A percentile compares a stretch with the other conserved stretches of the same genome.
phyloP scores from a whole-genome alignment of 2,888 invertebrate species.

The Thera obeliscata region DNA sequence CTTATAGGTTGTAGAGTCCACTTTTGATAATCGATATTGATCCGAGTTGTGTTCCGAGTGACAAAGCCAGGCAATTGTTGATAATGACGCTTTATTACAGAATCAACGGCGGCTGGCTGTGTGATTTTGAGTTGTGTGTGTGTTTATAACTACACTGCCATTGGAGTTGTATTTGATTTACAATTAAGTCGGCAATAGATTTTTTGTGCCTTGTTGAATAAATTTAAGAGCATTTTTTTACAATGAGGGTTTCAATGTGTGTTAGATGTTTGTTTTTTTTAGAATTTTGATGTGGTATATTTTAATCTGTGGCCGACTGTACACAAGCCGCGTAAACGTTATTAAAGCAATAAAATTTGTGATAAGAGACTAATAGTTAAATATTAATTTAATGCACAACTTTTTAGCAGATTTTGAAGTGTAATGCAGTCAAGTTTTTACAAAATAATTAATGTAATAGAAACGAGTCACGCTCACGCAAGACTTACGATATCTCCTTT shows the following conservation, averaged over 20 bases:
- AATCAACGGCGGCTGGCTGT: constrained; percentile 71
- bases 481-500: background rate
- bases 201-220: constrained; percentile 35
- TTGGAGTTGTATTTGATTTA: constrained; percentile 57
- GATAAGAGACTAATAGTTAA: constrained; percentile 66
- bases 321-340: constrained; percentile 58
- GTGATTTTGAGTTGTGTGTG: constrained; percentile 38
- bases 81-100: constrained; percentile 50
- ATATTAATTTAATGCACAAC: constrained; percentile 68
- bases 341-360: constrained; percentile 79
- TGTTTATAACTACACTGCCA: constrained; percentile 63
- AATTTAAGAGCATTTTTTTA: constrained; percentile 21
- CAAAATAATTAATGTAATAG: constrained; percentile 37
- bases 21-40: constrained; percentile 60
- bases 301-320: constrained; percentile 34
- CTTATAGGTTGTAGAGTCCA: constrained; percentile 56
- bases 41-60: constrained; percentile 49
- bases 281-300: constrained; percentile 29
- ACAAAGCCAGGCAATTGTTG: constrained; percentile 55
- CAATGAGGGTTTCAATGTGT: constrained; percentile 21
- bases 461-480: background rate
- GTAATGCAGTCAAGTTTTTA: constrained; percentile 44
- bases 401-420: constrained; percentile 45
- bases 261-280: constrained; percentile 18
- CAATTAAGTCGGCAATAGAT: constrained; percentile 33